These are phyloP conservation scores for Syngnathoides biaculeatus DNA, from an alignment of 2,113 vertebrate genomes.

Conservation along the genomic window DNA sequence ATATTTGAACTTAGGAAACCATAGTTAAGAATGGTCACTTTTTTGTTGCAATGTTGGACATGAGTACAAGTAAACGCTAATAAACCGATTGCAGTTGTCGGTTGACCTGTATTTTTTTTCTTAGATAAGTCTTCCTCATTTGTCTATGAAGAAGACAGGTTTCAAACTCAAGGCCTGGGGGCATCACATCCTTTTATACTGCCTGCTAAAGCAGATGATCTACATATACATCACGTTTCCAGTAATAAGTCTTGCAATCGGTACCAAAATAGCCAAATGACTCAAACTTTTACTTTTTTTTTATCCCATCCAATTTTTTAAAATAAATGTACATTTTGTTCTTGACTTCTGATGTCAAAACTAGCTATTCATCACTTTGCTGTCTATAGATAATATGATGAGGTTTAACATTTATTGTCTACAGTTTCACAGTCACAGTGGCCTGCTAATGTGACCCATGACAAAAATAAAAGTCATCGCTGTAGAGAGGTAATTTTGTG, in stretches of 20 bases:
- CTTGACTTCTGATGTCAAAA: not conserved
- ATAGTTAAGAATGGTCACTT: constrained; percentile 9
- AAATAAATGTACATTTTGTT: not conserved
- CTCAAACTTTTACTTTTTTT: not conserved
- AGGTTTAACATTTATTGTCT: not conserved
- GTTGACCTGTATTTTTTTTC: not conserved
- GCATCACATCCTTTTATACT: not conserved
- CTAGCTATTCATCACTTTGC: not conserved
- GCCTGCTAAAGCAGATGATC: not conserved
- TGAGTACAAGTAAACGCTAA: not conserved
- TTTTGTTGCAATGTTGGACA: not conserved
- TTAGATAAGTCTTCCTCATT: too few species aligned
- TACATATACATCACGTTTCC: not conserved
- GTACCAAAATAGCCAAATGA: not conserved
- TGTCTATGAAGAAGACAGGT: too few species aligned
- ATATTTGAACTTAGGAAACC: constrained; percentile 33
- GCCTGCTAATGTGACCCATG: not conserved
- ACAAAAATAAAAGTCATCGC: not conserved
- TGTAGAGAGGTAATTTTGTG: not conserved
- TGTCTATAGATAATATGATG: not conserved
- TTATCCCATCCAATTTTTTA: too few species aligned
- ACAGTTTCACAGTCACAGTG: not conserved
- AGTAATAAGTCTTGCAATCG: not conserved
- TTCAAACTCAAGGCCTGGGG: not conserved
- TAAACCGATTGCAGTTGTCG: not conserved